Percentiles rank a stretch among this genome's conserved stretches.
Conservation (phyloP, 2,888 invertebrate species). For the Augochlorella aurata region DNA sequence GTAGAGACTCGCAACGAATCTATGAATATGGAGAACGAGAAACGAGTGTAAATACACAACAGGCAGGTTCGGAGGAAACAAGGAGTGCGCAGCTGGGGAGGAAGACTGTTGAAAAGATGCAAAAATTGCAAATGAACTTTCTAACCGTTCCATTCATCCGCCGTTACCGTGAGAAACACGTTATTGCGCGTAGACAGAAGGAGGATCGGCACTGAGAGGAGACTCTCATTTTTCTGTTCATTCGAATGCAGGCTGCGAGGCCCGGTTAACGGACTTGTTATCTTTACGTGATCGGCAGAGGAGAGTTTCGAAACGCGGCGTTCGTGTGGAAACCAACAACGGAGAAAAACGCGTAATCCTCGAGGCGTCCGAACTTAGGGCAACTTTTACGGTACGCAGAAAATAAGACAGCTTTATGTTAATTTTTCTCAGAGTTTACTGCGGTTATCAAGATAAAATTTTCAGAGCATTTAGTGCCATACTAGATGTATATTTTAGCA, state of each 20-base stretch:
- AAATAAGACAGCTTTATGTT: no score
- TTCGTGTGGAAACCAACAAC: slow-evolving; percentile 29
- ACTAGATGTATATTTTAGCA: no score
- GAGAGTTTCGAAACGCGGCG: slow-evolving; percentile 46
- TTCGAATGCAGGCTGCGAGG: slow-evolving; percentile 55
- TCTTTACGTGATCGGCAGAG: slow-evolving; percentile 61
- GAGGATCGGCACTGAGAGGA: slow-evolving; percentile 19
- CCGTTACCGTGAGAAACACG: slow-evolving; percentile 43
- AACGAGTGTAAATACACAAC: not conserved
- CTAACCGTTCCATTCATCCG: slow-evolving; percentile 53
- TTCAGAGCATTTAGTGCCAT: no score
- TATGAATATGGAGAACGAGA: not conserved
- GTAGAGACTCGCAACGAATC: not conserved
- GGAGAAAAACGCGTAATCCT: slow-evolving; percentile 40
- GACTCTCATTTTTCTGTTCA: slow-evolving; percentile 52
- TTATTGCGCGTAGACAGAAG: slow-evolving; percentile 15
- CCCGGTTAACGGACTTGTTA: slow-evolving; percentile 54
- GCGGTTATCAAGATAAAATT: no score
- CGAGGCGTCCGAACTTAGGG: not conserved
- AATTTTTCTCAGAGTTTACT: no score
- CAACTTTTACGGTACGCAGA: no score
- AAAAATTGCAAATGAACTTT: slow-evolving; percentile 54
- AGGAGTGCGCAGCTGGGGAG: not conserved
- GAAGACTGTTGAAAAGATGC: slow-evolving; percentile 29
- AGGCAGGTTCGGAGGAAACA: not conserved